phyloP scores from a whole-genome alignment of 1,140 invertebrate species.

The Delia radicum region DNA sequence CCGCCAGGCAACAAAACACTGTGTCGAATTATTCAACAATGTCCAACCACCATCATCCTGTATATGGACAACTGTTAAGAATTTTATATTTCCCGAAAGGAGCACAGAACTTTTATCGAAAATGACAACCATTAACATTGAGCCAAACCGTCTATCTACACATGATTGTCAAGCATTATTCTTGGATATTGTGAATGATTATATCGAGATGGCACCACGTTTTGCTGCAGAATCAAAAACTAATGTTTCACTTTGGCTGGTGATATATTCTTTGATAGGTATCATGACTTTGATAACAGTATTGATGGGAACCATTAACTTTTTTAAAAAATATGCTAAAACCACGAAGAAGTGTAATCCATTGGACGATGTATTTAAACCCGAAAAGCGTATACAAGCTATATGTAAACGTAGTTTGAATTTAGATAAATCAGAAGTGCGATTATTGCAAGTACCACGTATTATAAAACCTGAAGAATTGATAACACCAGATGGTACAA shows the following conservation, averaged over 20 bases:
- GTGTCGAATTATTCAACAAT: slow-evolving; percentile 8
- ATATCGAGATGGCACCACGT: slow-evolving; percentile 21
- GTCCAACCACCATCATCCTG: not conserved
- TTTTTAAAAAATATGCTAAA: not conserved
- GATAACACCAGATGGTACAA: not conserved
- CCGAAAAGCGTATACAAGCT: not conserved
- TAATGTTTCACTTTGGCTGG: not conserved
- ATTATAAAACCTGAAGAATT: slow-evolving; percentile 8
- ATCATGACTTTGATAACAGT: slow-evolving; percentile 6
- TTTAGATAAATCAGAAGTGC: not conserved
- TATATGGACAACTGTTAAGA: slow-evolving; percentile 7
- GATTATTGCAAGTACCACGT: not conserved
- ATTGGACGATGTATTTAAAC: not conserved
- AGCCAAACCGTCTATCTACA: not conserved
- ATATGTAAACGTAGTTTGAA: slow-evolving; percentile 1
- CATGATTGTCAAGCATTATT: slow-evolving; percentile 20
- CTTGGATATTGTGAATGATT: slow-evolving; percentile 24
- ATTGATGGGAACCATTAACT: not conserved
- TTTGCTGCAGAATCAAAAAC: not conserved
- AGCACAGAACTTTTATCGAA: slow-evolving; percentile 10
- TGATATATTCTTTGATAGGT: slow-evolving; percentile 14
- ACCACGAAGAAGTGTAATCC: not conserved
- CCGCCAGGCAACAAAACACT: slow-evolving; percentile 20
- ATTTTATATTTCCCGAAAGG: slow-evolving; percentile 24
- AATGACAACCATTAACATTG: slow-evolving; percentile 18